Percentiles rank a stretch among this genome's conserved stretches.
These are phyloP conservation scores for Molothrus aeneus DNA, from an alignment of 2,797 vertebrate genomes.

Conservation along the genomic window DNA sequence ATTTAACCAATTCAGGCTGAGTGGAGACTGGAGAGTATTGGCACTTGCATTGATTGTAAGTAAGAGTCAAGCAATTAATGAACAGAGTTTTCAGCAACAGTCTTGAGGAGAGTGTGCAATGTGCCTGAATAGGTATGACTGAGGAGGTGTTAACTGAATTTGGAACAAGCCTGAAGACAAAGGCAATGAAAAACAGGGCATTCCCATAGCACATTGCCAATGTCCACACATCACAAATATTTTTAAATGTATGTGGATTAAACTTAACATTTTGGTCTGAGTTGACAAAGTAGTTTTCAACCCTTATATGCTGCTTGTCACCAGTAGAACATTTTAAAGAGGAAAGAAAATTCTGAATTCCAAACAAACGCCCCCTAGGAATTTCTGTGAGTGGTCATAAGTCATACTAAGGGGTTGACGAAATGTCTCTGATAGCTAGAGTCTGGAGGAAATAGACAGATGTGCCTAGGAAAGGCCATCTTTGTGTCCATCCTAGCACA, in stretches of 20 bases:
- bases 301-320: background rate
- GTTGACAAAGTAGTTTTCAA: background rate
- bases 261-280: background rate
- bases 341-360: background rate
- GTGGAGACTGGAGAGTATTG: conserved; percentile 38
- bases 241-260: background rate
- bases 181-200: background rate
- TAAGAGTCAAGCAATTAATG: conserved; percentile 63
- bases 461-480: background rate
- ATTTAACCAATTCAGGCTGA: conserved; percentile 61
- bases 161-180: background rate
- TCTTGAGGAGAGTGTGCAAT: background rate
- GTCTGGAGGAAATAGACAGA: background rate
- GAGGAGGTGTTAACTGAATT: conserved; percentile 28
- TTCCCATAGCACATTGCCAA: background rate
- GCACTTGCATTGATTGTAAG: conserved; percentile 56
- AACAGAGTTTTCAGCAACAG: conserved; percentile 50
- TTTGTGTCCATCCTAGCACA: background rate
- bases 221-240: background rate
- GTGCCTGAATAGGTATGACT: background rate
- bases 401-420: background rate
- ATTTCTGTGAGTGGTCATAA: background rate
- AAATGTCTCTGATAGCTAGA: background rate
- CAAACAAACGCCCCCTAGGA: background rate
- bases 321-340: background rate